Evolutionary conservation across 2,888 invertebrate species (phyloP).

Genomic region (Plebejus melissa): DNA sequence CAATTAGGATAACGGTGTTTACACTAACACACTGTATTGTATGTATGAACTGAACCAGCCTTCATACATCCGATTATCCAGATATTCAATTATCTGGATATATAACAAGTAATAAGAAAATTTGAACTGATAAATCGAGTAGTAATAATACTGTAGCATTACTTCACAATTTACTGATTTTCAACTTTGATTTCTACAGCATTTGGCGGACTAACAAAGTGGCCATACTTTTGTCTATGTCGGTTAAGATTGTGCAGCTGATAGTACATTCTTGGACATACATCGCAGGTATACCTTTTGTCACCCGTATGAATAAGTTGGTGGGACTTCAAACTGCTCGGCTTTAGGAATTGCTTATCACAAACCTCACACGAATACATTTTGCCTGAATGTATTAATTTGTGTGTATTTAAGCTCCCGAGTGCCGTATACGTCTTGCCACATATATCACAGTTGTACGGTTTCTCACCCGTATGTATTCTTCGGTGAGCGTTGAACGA

Average conservation of each 20-base stretch:
- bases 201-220: not conserved
- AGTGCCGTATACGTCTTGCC: not conserved
- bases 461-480: not conserved
- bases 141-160: no score
- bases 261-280: slow-evolving; percentile 13
- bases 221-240: not conserved
- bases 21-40: no score
- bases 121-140: no score
- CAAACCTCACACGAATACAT: slow-evolving; percentile 18
- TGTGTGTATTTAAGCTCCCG: slow-evolving; percentile 3
- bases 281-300: not conserved
- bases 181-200: not conserved
- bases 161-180: not conserved
- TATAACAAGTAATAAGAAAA: no score
- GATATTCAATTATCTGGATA: no score
- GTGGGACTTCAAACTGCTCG: not conserved
- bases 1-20: no score
- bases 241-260: not conserved
- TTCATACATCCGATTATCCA: no score
- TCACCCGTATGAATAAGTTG: not conserved
- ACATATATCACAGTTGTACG: slow-evolving; percentile 7
- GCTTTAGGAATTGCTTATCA: not conserved
- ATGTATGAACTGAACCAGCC: no score
- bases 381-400: slow-evolving; percentile 4
- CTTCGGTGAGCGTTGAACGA: not conserved